Evolutionary conservation across 2,888 invertebrate species (phyloP).

Genomic region (Noctua comes): DNA sequence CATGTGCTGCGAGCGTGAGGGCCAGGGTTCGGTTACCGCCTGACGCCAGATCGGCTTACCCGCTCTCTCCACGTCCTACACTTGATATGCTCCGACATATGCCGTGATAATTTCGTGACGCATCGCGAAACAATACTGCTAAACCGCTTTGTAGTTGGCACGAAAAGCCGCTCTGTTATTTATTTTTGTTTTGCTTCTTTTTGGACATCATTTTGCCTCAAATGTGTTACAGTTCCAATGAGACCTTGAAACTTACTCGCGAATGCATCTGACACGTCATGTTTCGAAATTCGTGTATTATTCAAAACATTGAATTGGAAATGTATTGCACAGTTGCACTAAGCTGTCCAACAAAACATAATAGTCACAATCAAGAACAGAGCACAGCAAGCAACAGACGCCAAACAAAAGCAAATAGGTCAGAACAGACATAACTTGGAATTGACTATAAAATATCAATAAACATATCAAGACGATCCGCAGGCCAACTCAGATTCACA

Average conservation of each 20-base stretch:
- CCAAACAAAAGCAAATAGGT: slow-evolving; percentile 60
- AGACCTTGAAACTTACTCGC: background rate
- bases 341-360: slow-evolving; percentile 28
- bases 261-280: slow-evolving; percentile 1
- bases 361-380: slow-evolving; percentile 47
- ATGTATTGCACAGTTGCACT: slow-evolving; percentile 23
- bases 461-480: slow-evolving; percentile 67
- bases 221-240: background rate
- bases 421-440: slow-evolving; percentile 55
- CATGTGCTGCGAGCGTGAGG: slow-evolving; percentile 77
- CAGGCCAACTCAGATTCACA: slow-evolving; percentile 62
- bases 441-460: slow-evolving; percentile 67
- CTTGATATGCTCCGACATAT: slow-evolving; percentile 64
- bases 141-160: slow-evolving; percentile 54
- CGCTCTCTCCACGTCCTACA: slow-evolving; percentile 54
- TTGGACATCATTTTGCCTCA: background rate
- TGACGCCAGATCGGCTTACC: slow-evolving; percentile 80
- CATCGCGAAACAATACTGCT: slow-evolving; percentile 69
- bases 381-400: slow-evolving; percentile 34
- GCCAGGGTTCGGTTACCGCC: slow-evolving; percentile 81
- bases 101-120: slow-evolving; percentile 72
- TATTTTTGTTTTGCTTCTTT: background rate
- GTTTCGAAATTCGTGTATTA: background rate
- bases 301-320: background rate
- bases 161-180: slow-evolving; percentile 51